These are phyloP conservation scores for Masnerella sp. DNA, from an alignment of 2,888 invertebrate species.

Conservation along the genomic window DNA sequence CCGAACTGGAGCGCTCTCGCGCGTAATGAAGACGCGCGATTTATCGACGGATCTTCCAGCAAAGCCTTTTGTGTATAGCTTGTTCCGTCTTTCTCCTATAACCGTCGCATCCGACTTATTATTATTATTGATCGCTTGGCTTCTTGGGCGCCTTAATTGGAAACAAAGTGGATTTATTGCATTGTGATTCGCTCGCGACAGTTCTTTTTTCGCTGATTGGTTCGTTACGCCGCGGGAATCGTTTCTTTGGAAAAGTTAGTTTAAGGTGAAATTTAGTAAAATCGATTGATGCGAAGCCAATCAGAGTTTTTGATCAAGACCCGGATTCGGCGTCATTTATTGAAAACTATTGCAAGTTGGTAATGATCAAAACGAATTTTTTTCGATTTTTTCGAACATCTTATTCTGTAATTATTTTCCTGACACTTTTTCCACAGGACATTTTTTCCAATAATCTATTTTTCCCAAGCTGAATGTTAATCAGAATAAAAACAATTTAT, in stretches of 20 bases:
- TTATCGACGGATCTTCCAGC: slow-evolving; percentile 52
- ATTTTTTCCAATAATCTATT: too few relatives aligned
- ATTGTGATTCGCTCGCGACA: slow-evolving; percentile 4
- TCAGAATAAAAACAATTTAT: too few relatives aligned
- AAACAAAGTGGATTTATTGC: slow-evolving; percentile 28
- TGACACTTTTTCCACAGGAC: too few relatives aligned
- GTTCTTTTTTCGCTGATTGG: slow-evolving; percentile 11
- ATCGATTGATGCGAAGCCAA: too few relatives aligned
- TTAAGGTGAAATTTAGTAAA: too few relatives aligned
- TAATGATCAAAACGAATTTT: too few relatives aligned
- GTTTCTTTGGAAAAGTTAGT: slow-evolving; percentile 1
- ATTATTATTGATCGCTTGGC: slow-evolving; percentile 17
- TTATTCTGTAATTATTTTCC: too few relatives aligned
- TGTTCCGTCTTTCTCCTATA: slow-evolving; percentile 41
- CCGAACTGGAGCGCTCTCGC: slow-evolving; percentile 57
- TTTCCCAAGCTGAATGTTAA: too few relatives aligned
- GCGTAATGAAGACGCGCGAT: slow-evolving; percentile 59
- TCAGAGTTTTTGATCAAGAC: too few relatives aligned
- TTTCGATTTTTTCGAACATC: too few relatives aligned
- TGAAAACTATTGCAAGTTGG: too few relatives aligned
- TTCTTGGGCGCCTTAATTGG: slow-evolving; percentile 27
- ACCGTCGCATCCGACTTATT: slow-evolving; percentile 24
- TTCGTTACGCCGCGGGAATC: slow-evolving; percentile 7
- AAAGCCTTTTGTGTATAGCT: slow-evolving; percentile 33
- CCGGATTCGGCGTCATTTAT: too few relatives aligned